These are phyloP conservation scores for Epinephelus lanceolatus DNA, from an alignment of 2,113 vertebrate genomes.

Conservation along the genomic window DNA sequence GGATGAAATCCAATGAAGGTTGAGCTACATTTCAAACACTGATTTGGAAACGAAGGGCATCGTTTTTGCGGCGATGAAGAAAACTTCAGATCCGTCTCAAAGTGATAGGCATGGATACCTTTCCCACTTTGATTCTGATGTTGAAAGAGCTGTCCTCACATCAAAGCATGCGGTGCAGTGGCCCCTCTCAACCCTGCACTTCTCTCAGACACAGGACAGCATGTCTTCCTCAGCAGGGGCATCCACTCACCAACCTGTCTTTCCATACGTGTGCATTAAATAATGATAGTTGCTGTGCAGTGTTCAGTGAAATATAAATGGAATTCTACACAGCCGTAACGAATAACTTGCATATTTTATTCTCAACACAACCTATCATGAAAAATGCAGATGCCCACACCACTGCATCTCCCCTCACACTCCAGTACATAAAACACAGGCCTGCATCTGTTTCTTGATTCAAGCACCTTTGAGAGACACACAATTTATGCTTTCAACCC, in stretches of 20 bases:
- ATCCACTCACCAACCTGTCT: conserved; percentile 8
- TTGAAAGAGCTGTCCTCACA: conserved; percentile 64
- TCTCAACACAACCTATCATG: conserved; percentile 12
- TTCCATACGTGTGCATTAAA: conserved; percentile 12
- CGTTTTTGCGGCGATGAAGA: conserved; percentile 16
- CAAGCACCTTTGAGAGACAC: conserved; percentile 2
- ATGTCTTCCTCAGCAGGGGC: conserved; percentile 29
- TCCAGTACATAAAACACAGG: conserved; percentile 39
- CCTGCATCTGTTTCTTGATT: conserved; percentile 17
- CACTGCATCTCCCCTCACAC: conserved; percentile 43
- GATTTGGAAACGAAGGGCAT: conserved; percentile 33
- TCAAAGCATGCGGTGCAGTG: conserved; percentile 50
- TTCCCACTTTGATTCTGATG: conserved; percentile 65
- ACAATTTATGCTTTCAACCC: neutral
- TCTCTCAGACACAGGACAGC: conserved; percentile 36
- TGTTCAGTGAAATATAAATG: neutral
- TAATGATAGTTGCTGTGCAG: neutral
- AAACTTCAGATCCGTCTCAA: conserved; percentile 49
- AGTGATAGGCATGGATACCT: conserved; percentile 49
- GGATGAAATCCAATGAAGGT: neutral
- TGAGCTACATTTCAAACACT: neutral
- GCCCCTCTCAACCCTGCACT: conserved; percentile 32
- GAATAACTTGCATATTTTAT: neutral
- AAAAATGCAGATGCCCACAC: conserved; percentile 50
- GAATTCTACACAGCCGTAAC: neutral